Base-by-base conservation (phyloP, 2,888 invertebrate genomes). In the Trissonchulus sp. region DNA sequence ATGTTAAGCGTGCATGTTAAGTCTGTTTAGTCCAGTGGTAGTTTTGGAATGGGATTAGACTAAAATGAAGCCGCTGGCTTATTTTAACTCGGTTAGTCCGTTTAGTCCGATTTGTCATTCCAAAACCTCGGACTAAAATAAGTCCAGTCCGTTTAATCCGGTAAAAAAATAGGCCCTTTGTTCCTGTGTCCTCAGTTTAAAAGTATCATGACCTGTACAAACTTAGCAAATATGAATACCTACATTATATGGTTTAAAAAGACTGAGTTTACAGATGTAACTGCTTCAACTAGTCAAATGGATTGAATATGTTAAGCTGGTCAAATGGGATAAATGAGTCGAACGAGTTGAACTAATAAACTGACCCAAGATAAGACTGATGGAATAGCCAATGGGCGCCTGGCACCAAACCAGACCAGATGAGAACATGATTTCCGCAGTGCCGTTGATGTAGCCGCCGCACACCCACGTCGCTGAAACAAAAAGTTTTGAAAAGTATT, bases 391-490 rank as follows among this genome's bases (percentile, higher is more conserved):
- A 86, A 97, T 93, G 30, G 97, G 97, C 73, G 96, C 96, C 88
- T 97, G 96, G 86, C 96, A 96, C 95, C 95, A 95, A 68, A 96
- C 90, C 83, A 97, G 88, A 0, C 94, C 94, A 77, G 89, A 90
- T 37, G 92, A 92, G 87, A 93, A 96, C 82, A 96, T 93, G 69
- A 92, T 92, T 88, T 97, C 96, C 48, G 97, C 94, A 30, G 97
- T 95, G 78, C 97, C 97, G 85, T 97, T 97, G 86, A 97, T 97
- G 88, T 96, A 97, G 74, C 96, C 97, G 72, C 97, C 97, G 77
- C 96, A 97, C 73, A 97, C 97, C 97, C 97, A 97, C 31, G 97
- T 97, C 2, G 77, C 77, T 77, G 69, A 36, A 74, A 75, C 31
- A 72, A 60, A n/a, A n/a, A 60, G 18, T n/a, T 60, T 60, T n/a